These are phyloP conservation scores for Passer domesticus DNA, from an alignment of 2,113 vertebrate species.

Conservation along the genomic window DNA sequence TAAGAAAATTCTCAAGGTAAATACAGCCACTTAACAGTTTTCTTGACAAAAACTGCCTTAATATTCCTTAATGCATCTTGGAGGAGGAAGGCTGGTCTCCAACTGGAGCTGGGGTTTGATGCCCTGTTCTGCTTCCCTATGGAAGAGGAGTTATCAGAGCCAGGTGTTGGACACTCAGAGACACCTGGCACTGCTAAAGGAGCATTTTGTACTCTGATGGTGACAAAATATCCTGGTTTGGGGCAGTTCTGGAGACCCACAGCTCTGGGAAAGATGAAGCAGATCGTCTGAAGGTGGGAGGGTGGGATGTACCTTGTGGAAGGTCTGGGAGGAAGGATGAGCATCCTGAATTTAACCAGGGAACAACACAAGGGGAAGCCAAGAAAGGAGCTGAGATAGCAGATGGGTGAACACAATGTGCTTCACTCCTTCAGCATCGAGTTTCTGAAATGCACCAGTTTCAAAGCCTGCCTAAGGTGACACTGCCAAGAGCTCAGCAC, in stretches of 20 bases:
- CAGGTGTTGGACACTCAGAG: not conserved
- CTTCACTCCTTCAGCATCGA: not conserved
- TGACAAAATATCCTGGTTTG: not conserved
- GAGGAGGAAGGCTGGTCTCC: not conserved
- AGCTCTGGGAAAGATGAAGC: not conserved
- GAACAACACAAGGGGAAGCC: not conserved
- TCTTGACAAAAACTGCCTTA: not conserved
- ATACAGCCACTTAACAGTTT: not conserved
- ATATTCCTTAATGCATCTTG: not conserved
- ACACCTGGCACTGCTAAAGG: not conserved
- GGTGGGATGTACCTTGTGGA: not conserved
- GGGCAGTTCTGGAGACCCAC: not conserved
- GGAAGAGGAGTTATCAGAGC: not conserved
- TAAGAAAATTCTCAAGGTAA: not conserved
- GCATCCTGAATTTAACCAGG: not conserved
- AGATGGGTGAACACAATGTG: not conserved
- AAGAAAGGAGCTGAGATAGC: not conserved
- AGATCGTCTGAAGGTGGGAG: not conserved
- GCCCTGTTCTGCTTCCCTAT: not conserved
- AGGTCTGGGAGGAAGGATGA: not conserved
- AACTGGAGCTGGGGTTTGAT: not conserved
- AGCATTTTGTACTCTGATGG: not conserved
- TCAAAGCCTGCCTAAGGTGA: not conserved
- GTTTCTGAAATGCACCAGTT: not conserved
- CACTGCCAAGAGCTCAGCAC: not conserved